These are phyloP conservation scores for Thymelicus sylvestris DNA, from an alignment of 2,888 invertebrate genomes.

Conservation along the genomic window DNA sequence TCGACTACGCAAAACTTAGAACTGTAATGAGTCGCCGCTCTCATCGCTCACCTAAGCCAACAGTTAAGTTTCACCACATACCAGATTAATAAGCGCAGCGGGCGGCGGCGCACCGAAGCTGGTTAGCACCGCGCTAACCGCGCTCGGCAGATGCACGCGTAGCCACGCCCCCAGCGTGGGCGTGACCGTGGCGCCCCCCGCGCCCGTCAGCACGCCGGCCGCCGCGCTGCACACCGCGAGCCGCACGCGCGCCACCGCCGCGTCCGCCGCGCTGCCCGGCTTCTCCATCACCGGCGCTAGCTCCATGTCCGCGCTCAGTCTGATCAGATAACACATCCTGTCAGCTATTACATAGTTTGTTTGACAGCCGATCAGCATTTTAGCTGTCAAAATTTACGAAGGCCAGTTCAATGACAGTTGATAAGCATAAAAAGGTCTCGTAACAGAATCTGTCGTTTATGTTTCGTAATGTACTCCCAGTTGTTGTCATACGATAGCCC, in stretches of 20 bases:
- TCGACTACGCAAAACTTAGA: no score
- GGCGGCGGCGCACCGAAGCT: slow-evolving; percentile 65
- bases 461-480: no score
- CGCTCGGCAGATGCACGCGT: slow-evolving; percentile 65
- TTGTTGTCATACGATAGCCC: no score
- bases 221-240: slow-evolving; percentile 66
- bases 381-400: no score
- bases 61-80: slow-evolving; percentile 39
- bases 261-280: slow-evolving; percentile 55
- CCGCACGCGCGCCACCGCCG: slow-evolving; percentile 61
- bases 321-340: slow-evolving; percentile 39
- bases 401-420: no score
- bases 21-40: no score
- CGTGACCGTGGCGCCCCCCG: slow-evolving; percentile 55
- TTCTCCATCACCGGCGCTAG: slow-evolving; percentile 62
- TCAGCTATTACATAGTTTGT: no score
- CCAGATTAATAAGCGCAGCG: slow-evolving; percentile 61
- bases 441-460: no score
- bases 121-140: slow-evolving; percentile 65
- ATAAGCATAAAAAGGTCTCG: no score
- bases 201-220: slow-evolving; percentile 48
- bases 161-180: slow-evolving; percentile 71
- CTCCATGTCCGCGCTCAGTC: slow-evolving; percentile 69
- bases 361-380: no score
- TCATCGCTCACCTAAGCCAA: no score